Conservation (phyloP, 2,113 vertebrate genomes). For the Pygoscelis adeliae region DNA sequence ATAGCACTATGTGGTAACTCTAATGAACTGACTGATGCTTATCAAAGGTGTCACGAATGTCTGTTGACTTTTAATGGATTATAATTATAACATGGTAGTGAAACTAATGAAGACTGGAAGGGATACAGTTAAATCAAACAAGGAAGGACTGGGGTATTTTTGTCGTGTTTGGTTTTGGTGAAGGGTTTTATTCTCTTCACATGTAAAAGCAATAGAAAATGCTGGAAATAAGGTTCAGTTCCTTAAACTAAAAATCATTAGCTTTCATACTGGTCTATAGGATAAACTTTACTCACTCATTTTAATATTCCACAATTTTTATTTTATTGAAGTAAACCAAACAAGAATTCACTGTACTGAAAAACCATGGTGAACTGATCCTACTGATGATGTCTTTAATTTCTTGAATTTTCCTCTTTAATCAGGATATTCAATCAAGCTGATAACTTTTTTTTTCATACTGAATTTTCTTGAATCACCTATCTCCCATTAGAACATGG, state of each 20-base stretch:
- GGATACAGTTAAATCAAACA: neutral
- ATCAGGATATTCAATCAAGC: neutral
- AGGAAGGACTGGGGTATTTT: fast-evolving
- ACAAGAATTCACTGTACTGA: neutral
- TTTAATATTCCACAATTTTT: neutral
- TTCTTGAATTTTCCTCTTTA: neutral
- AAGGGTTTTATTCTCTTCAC: neutral
- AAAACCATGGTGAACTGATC: neutral
- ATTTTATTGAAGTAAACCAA: neutral
- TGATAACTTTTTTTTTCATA: neutral
- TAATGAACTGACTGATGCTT: neutral
- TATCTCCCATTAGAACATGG: neutral
- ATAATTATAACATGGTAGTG: neutral
- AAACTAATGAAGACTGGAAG: neutral
- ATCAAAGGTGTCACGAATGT: neutral
- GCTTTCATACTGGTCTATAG: neutral
- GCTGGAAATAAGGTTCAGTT: neutral
- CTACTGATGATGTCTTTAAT: neutral
- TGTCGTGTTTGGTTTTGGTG: neutral
- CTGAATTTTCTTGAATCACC: neutral
- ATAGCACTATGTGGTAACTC: neutral
- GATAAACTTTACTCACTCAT: neutral
- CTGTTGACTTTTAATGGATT: neutral
- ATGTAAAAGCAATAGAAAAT: neutral
- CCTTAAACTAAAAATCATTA: neutral